Evolutionary conservation across 1,140 invertebrate genomes (phyloP), one percentile per base, ranked within the genome.

Genomic region (Triops cancriformis): DNA sequence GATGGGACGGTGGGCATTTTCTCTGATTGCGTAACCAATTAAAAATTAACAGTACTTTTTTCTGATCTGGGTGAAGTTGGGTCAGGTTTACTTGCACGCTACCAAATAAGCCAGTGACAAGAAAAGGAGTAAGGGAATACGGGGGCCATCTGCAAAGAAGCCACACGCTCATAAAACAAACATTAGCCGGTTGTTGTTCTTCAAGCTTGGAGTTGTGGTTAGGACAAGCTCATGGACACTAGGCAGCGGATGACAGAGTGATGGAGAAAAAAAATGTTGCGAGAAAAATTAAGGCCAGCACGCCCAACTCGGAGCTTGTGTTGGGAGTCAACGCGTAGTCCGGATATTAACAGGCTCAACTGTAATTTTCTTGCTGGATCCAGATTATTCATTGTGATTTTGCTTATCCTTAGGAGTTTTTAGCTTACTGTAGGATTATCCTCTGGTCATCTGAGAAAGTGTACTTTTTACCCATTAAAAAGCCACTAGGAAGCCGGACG

Each of bases 91-190:
- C 6, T 64, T 14, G 14, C 0, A 64, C 51, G 51, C 10, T 64
- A 14, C 51, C 18, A 14, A 64, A 37, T 37, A 37, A 37, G 31
- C 7, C 31, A 37, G 31, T 23, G 51, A 23, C 51, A 64, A 64
- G 51, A 64, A 10, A 64, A 5, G n/a, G 51, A 64, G 51, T 18
- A n/a, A 64, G 23, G 51, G 51, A 64, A 64, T n/a, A n/a, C 11
- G 51, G 51, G 51, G 51, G 51, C 51, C 51, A 64, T 64, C 51
- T 64, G 51, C 51, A 64, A 23, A 64, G 51, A 64, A 64, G 51
- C 51, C 51, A 64, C 51, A 64, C 51, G 51, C 51, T 64, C 51
- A 23, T 64, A 64, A 64, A 64, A 64, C 51, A 64, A 64, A 64
- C 51, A 64, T 64, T 18, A 64, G 51, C 51, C 23, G 4, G 18